A percentile compares a stretch with the other conserved stretches of the same genome.
These are phyloP conservation scores for Zaprionus davidi DNA, from an alignment of 1,140 invertebrate species.

Conservation along the genomic window DNA sequence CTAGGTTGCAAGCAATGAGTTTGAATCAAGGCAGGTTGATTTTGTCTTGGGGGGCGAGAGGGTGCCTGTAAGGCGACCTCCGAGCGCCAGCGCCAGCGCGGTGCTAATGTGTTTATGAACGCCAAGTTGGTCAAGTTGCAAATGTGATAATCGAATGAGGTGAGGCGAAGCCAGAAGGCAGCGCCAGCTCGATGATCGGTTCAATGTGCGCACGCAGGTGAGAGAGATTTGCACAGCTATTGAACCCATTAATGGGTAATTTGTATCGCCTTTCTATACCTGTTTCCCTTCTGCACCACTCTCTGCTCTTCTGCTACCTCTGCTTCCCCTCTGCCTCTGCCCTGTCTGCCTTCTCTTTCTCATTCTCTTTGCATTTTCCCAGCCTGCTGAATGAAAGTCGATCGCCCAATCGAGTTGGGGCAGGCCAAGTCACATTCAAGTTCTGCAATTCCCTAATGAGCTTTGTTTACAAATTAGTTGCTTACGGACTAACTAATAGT, in stretches of 20 bases:
- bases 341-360: background rate
- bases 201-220: slow-evolving; percentile 46
- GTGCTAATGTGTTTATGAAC: slow-evolving; percentile 80
- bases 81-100: slow-evolving; percentile 51
- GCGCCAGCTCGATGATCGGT: slow-evolving; percentile 20
- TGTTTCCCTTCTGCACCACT: background rate
- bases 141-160: slow-evolving; percentile 72
- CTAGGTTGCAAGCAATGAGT: background rate
- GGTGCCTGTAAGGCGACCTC: background rate
- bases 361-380: background rate
- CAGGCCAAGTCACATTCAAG: background rate
- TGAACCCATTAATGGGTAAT: slow-evolving; percentile 74
- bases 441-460: background rate
- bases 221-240: slow-evolving; percentile 66
- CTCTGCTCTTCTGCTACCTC: too few species aligned
- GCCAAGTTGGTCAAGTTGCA: slow-evolving; percentile 59
- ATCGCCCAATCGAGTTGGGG: background rate
- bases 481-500: background rate
- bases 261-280: slow-evolving; percentile 24
- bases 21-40: background rate
- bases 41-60: background rate
- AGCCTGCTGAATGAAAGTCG: slow-evolving; percentile 1
- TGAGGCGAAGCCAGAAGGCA: slow-evolving; percentile 29
- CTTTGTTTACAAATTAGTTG: background rate
- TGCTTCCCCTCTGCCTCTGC: too few species aligned